Conservation (phyloP, 2,888 invertebrate species). For the Lathronympha strigana region DNA sequence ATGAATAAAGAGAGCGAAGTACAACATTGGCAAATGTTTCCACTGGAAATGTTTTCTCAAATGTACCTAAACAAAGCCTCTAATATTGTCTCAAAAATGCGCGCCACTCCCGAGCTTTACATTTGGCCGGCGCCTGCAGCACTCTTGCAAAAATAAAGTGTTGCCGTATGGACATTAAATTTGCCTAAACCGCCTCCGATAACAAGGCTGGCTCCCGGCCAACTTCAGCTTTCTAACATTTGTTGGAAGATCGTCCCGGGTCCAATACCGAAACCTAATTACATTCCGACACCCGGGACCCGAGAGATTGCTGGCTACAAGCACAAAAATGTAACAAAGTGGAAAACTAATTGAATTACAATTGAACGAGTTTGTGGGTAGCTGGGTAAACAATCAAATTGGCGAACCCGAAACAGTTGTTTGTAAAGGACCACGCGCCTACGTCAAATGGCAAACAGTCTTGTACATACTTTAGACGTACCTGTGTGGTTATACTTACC, state of each 20-base stretch:
- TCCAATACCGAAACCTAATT: conserved; percentile 50
- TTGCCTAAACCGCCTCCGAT: conserved; percentile 40
- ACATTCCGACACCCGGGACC: conserved; percentile 48
- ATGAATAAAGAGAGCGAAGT: conserved; percentile 11
- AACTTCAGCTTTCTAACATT: conserved; percentile 41
- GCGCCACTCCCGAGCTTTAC: conserved; percentile 19
- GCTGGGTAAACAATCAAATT: conserved; percentile 30
- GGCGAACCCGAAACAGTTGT: conserved; percentile 30
- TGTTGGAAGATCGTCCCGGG: conserved; percentile 46
- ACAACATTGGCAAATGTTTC: conserved; percentile 7
- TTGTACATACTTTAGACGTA: conserved; percentile 16
- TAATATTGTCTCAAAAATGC: conserved; percentile 29
- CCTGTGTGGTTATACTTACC: background rate
- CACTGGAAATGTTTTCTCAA: conserved; percentile 12
- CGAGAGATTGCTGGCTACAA: conserved; percentile 32
- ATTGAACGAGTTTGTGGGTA: conserved; percentile 35
- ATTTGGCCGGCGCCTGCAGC: conserved; percentile 31
- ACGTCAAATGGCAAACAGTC: conserved; percentile 10
- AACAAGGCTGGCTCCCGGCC: conserved; percentile 44
- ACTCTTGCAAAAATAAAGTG: conserved; percentile 36
- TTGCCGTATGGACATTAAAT: conserved; percentile 39
- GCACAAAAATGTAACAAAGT: conserved; percentile 36
- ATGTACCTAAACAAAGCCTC: conserved; percentile 17
- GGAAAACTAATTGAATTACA: conserved; percentile 39
- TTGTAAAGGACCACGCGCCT: conserved; percentile 27